A percentile compares a stretch with the other conserved stretches of the same genome.
phyloP scores from a whole-genome alignment of 2,888 invertebrate species.

The Agrotis ipsilon region DNA sequence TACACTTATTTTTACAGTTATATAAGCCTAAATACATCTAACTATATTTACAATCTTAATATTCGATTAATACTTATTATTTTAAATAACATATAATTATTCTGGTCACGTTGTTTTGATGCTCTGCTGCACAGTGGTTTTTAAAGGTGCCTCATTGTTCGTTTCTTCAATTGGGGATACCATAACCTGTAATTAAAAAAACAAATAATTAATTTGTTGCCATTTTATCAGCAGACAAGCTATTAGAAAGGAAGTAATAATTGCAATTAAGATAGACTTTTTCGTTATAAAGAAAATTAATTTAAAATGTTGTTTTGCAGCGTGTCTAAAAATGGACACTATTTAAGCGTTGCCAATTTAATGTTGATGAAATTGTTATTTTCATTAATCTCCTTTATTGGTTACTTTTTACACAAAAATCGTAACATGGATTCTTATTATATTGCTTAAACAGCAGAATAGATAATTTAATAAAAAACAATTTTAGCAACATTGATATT shows the following conservation, averaged over 20 bases:
- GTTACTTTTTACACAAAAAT: too few species aligned
- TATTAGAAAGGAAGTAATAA: neutral
- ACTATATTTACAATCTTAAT: constrained; percentile 78
- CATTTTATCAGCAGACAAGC: neutral
- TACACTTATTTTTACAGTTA: constrained; percentile 8
- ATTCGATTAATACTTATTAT: constrained; percentile 69
- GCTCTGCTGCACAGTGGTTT: constrained; percentile 77
- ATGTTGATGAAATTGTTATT: too few species aligned
- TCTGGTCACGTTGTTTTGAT: constrained; percentile 79
- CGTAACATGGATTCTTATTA: too few species aligned
- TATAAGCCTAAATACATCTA: constrained; percentile 31
- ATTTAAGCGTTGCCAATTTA: too few species aligned
- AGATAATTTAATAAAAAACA: too few species aligned
- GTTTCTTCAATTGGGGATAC: constrained; percentile 81
- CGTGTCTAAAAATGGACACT: too few species aligned
- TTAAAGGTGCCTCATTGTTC: constrained; percentile 73
- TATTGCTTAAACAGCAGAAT: too few species aligned
- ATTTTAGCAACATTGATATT: too few species aligned
- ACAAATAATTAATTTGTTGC: constrained; percentile 10
- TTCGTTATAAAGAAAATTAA: neutral
- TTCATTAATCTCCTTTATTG: too few species aligned
- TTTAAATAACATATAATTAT: constrained; percentile 34
- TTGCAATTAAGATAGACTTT: neutral
- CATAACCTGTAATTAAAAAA: constrained; percentile 76
- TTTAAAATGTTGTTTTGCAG: neutral